Evolutionary conservation across 2,113 vertebrate genomes (phyloP).

Genomic region (Albula glossodonta): DNA sequence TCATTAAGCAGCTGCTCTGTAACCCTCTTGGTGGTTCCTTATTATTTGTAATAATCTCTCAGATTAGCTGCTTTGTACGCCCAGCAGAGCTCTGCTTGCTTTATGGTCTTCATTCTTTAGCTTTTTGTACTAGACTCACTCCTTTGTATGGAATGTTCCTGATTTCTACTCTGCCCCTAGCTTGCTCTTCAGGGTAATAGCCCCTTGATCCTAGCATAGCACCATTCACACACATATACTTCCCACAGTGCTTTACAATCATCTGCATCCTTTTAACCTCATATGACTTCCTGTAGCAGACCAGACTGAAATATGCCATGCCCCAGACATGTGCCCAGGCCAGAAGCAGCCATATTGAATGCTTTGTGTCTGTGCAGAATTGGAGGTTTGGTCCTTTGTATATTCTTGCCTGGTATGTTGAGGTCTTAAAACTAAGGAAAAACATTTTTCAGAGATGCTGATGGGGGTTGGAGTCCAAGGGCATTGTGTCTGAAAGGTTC

Average conservation of each 20-base stretch:
- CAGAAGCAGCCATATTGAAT: too few species aligned
- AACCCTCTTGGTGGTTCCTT: background rate
- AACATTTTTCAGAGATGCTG: too few species aligned
- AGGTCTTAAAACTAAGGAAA: background rate
- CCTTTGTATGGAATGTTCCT: background rate
- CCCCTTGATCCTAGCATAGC: too few species aligned
- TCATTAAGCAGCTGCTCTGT: conserved; percentile 12
- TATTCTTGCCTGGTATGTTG: background rate
- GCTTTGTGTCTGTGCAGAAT: background rate
- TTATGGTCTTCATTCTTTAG: background rate
- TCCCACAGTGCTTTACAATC: background rate
- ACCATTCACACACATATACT: background rate
- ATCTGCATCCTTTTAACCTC: background rate
- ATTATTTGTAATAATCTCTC: conserved; percentile 16
- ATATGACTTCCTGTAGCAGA: too few species aligned
- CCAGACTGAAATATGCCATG: too few species aligned
- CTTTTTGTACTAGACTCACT: background rate
- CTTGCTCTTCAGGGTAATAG: background rate
- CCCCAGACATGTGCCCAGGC: too few species aligned
- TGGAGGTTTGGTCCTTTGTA: background rate
- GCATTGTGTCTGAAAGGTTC: too few species aligned
- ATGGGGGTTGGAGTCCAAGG: too few species aligned
- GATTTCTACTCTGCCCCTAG: background rate
- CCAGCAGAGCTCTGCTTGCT: background rate
- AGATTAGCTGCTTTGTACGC: background rate